Base-by-base conservation (phyloP, 2,797 vertebrate species). In the Brachyalestes nurse region DNA sequence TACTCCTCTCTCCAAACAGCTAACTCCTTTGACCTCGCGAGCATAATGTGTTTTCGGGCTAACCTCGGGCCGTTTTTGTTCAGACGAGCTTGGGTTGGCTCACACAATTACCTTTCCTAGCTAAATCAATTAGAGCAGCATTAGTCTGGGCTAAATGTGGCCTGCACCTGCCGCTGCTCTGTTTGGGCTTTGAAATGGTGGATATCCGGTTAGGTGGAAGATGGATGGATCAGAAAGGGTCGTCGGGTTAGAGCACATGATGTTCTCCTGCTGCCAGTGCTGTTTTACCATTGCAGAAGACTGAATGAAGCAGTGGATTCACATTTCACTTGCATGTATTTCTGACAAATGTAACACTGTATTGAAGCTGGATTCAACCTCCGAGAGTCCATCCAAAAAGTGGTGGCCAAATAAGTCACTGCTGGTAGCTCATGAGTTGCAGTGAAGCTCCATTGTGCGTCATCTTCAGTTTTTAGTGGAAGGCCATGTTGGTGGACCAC, bases 81-180 rank as follows among this genome's bases (percentile, higher is more conserved):
- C 73, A 77, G 62, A 62, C 16, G 25, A 81, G 28, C 70, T 55
- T 70, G 17, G 78, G 71, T 78, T 53, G 66, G 67, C 0, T 81
- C 75, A 85, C 78, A 51, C 49, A 38, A 87, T 84, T 53, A 82
- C 53, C 75, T 84, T 84, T 85, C 85, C 66, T 85, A 47, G 85
- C 71, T 72, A 67, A 84, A 88, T 66, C 49, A 60, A 76, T 83
- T 79, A 84, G 40, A 77, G 85, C 82, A 86, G 84, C 86, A 82
- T 71, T 86, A 91, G 79, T 76, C 65, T 65, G 45, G 61, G 72
- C 76, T 82, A 69, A 84, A 86, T 83, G 81, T 62, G 79, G 78
- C 83, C 6, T 84, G 82, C 89, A 91, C 86, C 92, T 91, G 89
- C 79, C 75, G 34, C 60, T 55, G 45, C 40, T 65, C 74, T 64